These are phyloP conservation scores for Strix uralensis DNA, from an alignment of 2,113 vertebrate genomes.

Conservation along the genomic window DNA sequence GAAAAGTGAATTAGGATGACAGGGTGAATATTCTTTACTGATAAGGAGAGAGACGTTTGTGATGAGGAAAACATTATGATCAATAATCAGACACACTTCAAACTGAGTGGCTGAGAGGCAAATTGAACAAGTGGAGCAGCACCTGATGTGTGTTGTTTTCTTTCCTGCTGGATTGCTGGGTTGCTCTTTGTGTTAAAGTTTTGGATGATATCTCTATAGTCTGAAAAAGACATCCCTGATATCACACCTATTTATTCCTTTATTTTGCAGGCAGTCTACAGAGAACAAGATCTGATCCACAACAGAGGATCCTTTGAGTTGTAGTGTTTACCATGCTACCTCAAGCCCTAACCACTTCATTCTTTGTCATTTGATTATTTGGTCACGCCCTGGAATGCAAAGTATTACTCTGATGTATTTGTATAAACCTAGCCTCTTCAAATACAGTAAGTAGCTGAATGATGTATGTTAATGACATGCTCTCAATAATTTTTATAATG, in stretches of 20 bases:
- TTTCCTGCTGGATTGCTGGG: slow-evolving; percentile 63
- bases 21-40: neutral
- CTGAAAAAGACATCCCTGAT: slow-evolving; percentile 57
- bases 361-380: slow-evolving; percentile 74
- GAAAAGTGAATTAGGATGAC: neutral
- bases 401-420: slow-evolving; percentile 72
- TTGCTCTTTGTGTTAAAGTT: slow-evolving; percentile 59
- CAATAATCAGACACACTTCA: slow-evolving; percentile 8
- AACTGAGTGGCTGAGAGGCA: slow-evolving; percentile 21
- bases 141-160: neutral
- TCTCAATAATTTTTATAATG: slow-evolving; percentile 76
- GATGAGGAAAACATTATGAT: neutral
- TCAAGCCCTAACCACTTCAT: slow-evolving; percentile 53
- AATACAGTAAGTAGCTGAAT: slow-evolving; percentile 69
- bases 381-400: slow-evolving; percentile 74
- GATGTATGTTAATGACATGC: slow-evolving; percentile 77
- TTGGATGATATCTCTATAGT: slow-evolving; percentile 53
- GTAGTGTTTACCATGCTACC: slow-evolving; percentile 50
- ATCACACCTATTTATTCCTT: slow-evolving; percentile 45
- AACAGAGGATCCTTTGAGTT: slow-evolving; percentile 51
- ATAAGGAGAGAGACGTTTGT: neutral
- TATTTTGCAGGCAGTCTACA: slow-evolving; percentile 34
- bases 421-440: slow-evolving; percentile 68
- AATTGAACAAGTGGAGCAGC: slow-evolving; percentile 37
- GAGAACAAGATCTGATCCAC: slow-evolving; percentile 15